These are phyloP conservation scores for Lasioglossum lativentre DNA, from an alignment of 2,888 invertebrate genomes.

Conservation along the genomic window DNA sequence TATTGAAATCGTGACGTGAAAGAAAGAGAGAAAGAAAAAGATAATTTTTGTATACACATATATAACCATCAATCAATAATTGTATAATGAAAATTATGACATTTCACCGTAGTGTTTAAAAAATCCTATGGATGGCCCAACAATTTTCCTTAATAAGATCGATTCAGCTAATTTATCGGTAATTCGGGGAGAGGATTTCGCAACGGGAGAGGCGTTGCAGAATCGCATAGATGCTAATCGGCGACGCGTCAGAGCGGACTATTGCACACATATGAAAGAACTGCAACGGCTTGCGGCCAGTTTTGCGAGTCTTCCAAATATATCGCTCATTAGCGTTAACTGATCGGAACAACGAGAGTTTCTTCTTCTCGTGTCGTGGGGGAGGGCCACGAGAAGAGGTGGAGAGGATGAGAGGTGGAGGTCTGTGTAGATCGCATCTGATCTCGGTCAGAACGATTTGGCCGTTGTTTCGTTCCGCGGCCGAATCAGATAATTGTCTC, in stretches of 20 bases:
- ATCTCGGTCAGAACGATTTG: constrained; percentile 66
- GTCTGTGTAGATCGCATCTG: constrained; percentile 59
- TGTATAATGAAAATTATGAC: too few relatives aligned
- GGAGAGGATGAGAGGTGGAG: constrained; percentile 12
- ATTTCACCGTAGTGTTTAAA: too few relatives aligned
- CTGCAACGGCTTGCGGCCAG: constrained; percentile 39
- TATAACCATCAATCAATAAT: too few relatives aligned
- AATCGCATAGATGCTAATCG: background rate
- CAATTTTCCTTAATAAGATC: background rate
- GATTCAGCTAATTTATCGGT: background rate
- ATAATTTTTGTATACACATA: too few relatives aligned
- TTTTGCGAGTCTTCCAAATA: constrained; percentile 70
- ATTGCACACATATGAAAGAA: constrained; percentile 28
- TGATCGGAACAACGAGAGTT: constrained; percentile 73
- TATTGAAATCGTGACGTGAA: too few relatives aligned
- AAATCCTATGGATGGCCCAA: too few relatives aligned
- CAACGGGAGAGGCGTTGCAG: background rate
- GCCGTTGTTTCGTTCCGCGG: constrained; percentile 64
- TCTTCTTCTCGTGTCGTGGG: constrained; percentile 54
- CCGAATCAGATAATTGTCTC: constrained; percentile 64
- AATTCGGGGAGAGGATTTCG: background rate
- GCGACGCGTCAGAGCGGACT: background rate
- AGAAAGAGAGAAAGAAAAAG: too few relatives aligned
- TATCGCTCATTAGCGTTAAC: constrained; percentile 79
- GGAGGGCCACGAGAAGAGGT: background rate